Base-by-base conservation (phyloP, 1,140 invertebrate genomes). In the Panonychus citri region DNA sequence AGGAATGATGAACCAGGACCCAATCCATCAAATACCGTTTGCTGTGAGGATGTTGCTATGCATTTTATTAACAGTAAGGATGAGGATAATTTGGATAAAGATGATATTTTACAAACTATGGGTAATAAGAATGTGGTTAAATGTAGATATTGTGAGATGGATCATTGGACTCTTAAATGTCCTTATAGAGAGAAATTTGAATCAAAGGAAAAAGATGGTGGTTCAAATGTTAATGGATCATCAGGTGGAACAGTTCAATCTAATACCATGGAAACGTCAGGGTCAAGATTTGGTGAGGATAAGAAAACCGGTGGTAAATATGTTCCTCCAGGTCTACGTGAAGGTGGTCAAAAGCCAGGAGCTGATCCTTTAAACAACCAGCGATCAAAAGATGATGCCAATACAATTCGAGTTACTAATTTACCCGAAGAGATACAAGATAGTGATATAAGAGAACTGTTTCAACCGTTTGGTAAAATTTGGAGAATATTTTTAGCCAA, bases 121-220 rank as follows among this genome's bases (percentile, higher is more conserved):
- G 87, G 93, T 61, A 84, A 80, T 46, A 66, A 69, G 66, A 80
- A 82, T 62, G 77, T 87, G 63, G 85, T 94, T 54, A 88, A 86
- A 66, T 97, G 91, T 67, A 78, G 91, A 69, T 86, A 82, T 57
- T 97, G 90, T 73, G 86, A 86, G 65, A 85, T 85, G 19, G 90
- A 95, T 62, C 91, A 97, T 75, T 96, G 90, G 88, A 94, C 89
- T 7, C 79, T 85, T 50, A 87, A 87, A 62, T 97, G 91, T 77
- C 91, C 91, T 2, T 96, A 86, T 75, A 94, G 94, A 70, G 85
- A 93, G 63, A 86, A 72, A 26, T 80, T 64, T 75, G 66, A 61
- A 42, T n/a, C 30, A 5, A 3, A 17, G 0, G 48, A 51, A 8
- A 42, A 17, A 7, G 50, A 43, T 12, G 17, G 10, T 39, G 34